These are phyloP conservation scores for Chymomyza amoena DNA, from an alignment of 2,888 invertebrate genomes.

Conservation along the genomic window DNA sequence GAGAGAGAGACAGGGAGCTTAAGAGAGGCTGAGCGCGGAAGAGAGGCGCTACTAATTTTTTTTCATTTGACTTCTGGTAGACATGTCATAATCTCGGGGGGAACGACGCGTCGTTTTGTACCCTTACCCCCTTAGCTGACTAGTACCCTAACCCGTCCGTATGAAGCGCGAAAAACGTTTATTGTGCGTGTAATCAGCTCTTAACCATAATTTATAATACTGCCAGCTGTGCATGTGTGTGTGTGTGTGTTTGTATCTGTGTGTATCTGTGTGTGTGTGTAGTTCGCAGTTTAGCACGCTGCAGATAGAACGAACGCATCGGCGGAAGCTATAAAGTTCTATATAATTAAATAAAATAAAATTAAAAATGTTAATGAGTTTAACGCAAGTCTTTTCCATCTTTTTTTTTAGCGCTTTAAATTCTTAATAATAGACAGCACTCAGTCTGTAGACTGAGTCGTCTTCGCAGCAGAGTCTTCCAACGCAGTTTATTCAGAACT, in stretches of 20 bases:
- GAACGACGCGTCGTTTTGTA: too few relatives aligned
- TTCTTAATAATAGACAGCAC: not conserved
- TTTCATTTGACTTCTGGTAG: too few relatives aligned
- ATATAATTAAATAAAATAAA: slow-evolving; percentile 74
- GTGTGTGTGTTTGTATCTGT: too few relatives aligned
- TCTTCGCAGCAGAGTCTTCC: not conserved
- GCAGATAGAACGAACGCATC: slow-evolving; percentile 60
- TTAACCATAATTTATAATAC: slow-evolving; percentile 67
- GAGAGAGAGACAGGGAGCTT: too few relatives aligned
- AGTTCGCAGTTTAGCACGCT: slow-evolving; percentile 65
- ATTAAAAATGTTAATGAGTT: slow-evolving; percentile 71
- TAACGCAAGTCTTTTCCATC: slow-evolving; percentile 9
- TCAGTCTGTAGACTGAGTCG: not conserved
- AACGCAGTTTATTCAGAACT: not conserved
- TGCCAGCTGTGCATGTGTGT: slow-evolving; percentile 23
- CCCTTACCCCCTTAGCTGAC: too few relatives aligned
- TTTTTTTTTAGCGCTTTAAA: not conserved
- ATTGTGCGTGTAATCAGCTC: slow-evolving; percentile 73
- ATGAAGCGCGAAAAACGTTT: slow-evolving; percentile 60
- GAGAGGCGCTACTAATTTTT: too few relatives aligned
- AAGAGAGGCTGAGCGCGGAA: too few relatives aligned
- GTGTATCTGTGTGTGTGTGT: slow-evolving; percentile 26
- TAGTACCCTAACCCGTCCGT: too few relatives aligned
- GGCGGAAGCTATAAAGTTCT: slow-evolving; percentile 71
- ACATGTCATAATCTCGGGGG: too few relatives aligned